Evolutionary conservation across 2,113 vertebrate species (phyloP).

Genomic region (Gasterosteus aculeatus): DNA sequence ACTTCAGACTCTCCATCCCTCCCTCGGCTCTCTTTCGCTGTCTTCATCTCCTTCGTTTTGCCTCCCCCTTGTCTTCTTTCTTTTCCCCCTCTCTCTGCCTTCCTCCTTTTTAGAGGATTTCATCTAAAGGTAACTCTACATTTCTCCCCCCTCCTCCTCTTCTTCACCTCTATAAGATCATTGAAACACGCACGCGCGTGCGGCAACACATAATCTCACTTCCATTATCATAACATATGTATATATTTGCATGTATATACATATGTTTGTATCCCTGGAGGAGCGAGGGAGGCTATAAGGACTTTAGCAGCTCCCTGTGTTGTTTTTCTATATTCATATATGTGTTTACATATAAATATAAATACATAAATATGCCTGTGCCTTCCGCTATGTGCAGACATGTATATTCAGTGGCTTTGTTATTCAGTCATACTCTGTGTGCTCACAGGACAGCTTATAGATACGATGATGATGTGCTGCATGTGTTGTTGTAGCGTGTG

Average conservation of each 20-base stretch:
- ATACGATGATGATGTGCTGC: background rate
- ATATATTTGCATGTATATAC: constrained; percentile 37
- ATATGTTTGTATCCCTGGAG: constrained; percentile 39
- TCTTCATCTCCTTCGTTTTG: constrained; percentile 14
- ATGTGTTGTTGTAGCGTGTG: constrained; percentile 25
- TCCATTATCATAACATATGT: constrained; percentile 62
- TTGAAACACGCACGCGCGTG: constrained; percentile 21
- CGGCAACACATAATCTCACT: constrained; percentile 54
- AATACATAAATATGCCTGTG: constrained; percentile 8
- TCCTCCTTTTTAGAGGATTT: constrained; percentile 38
- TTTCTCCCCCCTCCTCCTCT: background rate
- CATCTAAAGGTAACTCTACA: constrained; percentile 36
- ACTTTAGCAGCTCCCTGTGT: constrained; percentile 48
- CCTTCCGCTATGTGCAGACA: constrained; percentile 39
- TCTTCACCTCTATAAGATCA: constrained; percentile 40
- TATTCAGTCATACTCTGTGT: constrained; percentile 28
- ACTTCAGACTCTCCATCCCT: constrained; percentile 23
- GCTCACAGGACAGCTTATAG: constrained; percentile 16
- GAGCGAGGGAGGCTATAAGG: constrained; percentile 33
- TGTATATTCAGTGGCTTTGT: constrained; percentile 59
- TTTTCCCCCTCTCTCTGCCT: constrained; percentile 7
- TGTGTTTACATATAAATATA: too few relatives aligned
- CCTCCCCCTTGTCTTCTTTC: constrained; percentile 10
- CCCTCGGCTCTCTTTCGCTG: background rate
- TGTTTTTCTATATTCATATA: constrained; percentile 65